phyloP scores from a whole-genome alignment of 2,888 invertebrate genomes.

The Opisthograptis luteolata region DNA sequence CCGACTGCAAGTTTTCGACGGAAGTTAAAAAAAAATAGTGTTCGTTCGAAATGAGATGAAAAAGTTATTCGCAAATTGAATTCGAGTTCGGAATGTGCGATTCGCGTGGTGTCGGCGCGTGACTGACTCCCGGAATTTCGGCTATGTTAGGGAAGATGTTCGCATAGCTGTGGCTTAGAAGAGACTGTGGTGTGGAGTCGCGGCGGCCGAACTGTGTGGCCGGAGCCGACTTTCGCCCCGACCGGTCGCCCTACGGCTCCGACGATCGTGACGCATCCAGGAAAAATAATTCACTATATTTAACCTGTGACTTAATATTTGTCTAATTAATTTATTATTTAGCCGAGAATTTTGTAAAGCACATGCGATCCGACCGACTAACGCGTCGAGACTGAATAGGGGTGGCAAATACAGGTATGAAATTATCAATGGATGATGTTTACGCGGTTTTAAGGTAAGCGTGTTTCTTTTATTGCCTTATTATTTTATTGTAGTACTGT shows the following conservation, averaged over 20 bases:
- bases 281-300: conserved; percentile 72
- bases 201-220: conserved; percentile 74
- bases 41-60: conserved; percentile 42
- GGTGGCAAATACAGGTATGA: conserved; percentile 30
- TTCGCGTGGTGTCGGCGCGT: conserved; percentile 72
- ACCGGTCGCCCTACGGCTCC: conserved; percentile 82
- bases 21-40: conserved; percentile 50
- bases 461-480: neutral
- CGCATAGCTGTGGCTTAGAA: conserved; percentile 83
- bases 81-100: conserved; percentile 46
- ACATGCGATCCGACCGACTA: conserved; percentile 28
- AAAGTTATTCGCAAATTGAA: conserved; percentile 30
- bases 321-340: conserved; percentile 32
- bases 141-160: conserved; percentile 82
- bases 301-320: conserved; percentile 58
- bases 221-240: conserved; percentile 81
- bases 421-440: conserved; percentile 53
- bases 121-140: conserved; percentile 70
- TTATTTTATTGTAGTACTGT: conserved; percentile 1
- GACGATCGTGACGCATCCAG: conserved; percentile 79
- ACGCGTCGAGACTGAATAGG: conserved; percentile 31
- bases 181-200: conserved; percentile 80
- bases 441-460: conserved; percentile 18
- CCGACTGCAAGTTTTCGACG: conserved; percentile 67
- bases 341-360: conserved; percentile 1